Percentiles rank a stretch among this genome's conserved stretches.
Conservation (phyloP, 1,140 invertebrate genomes). For the Neodiprion virginianus region DNA sequence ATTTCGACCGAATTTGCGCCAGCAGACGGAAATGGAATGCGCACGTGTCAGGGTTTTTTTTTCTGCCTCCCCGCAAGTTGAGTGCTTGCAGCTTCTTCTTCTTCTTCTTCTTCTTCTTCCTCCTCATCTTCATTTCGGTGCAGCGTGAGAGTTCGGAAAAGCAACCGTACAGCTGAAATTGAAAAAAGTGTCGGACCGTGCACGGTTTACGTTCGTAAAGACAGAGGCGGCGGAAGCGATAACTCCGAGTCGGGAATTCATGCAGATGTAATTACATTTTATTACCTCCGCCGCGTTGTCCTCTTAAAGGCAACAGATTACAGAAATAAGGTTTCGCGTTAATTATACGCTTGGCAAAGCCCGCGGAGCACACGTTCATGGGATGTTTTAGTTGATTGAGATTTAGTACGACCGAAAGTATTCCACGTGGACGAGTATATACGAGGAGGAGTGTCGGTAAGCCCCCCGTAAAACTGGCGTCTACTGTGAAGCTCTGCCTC, state of each 20-base stretch:
- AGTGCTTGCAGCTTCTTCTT: background rate
- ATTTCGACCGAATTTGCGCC: background rate
- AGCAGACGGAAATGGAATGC: background rate
- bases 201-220: too few species aligned
- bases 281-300: background rate
- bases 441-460: background rate
- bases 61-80: background rate
- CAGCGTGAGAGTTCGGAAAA: too few species aligned
- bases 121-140: too few species aligned
- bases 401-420: constrained; percentile 2
- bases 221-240: background rate
- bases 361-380: background rate
- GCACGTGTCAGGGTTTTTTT: too few species aligned
- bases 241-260: background rate
- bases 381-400: background rate
- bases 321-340: constrained; percentile 5
- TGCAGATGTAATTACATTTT: background rate
- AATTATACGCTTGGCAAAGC: background rate
- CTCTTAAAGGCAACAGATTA: background rate
- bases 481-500: background rate
- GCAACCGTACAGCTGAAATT: too few species aligned
- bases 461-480: background rate
- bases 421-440: background rate
- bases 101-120: too few species aligned
- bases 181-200: too few species aligned